Evolutionary conservation across 1,140 invertebrate genomes (phyloP).

Genomic region (Agrypnia vestita): DNA sequence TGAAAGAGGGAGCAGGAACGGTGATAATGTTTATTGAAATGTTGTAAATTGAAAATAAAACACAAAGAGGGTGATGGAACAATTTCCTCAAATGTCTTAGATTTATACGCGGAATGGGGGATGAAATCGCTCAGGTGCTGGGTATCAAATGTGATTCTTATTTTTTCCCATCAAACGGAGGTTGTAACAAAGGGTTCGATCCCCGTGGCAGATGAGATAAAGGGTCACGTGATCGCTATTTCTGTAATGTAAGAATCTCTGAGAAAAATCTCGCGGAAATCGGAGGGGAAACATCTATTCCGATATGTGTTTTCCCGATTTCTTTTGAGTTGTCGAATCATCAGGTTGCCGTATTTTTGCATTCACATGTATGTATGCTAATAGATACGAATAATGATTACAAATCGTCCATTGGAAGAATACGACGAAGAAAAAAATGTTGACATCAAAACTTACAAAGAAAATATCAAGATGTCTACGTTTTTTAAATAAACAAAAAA

Average conservation of each 20-base stretch:
- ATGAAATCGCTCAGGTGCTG: neutral
- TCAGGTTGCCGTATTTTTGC: too few species aligned
- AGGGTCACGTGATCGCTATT: constrained; percentile 1
- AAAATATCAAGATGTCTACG: too few species aligned
- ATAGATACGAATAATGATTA: too few species aligned
- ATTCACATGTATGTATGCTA: too few species aligned
- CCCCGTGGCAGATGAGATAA: neutral
- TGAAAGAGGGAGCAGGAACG: constrained; percentile 4
- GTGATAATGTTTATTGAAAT: constrained; percentile 51
- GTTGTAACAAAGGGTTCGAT: constrained; percentile 17
- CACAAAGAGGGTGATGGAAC: constrained; percentile 7
- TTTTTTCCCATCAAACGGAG: constrained; percentile 7
- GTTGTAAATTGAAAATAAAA: constrained; percentile 36
- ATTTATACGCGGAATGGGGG: neutral
- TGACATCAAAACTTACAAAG: too few species aligned
- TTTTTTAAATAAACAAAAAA: too few species aligned
- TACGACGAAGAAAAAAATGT: too few species aligned
- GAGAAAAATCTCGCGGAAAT: neutral
- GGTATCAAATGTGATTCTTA: constrained; percentile 31
- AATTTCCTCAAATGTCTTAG: constrained; percentile 20
- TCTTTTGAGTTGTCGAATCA: too few species aligned
- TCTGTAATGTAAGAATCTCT: neutral
- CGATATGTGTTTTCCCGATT: neutral
- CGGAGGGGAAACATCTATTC: neutral
- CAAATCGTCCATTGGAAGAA: too few species aligned